Conservation (phyloP, 1,140 invertebrate genomes). For the Coenobita brevimanus region DNA sequence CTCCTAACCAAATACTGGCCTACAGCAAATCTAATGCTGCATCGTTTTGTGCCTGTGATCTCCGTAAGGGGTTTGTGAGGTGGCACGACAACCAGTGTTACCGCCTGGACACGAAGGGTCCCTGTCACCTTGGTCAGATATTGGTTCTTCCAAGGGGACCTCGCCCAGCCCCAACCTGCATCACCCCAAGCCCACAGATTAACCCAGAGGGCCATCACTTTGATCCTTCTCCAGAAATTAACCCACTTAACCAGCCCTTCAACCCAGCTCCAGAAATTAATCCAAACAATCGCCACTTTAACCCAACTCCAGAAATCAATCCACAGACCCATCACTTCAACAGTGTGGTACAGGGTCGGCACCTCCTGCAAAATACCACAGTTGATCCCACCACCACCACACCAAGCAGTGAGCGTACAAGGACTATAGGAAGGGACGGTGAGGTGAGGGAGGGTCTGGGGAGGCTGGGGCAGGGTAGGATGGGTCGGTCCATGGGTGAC, state of each 20-base stretch:
- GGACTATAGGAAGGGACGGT: no score
- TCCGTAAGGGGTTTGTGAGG: constrained; percentile 53
- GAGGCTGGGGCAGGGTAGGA: background rate
- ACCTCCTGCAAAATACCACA: background rate
- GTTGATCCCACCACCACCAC: background rate
- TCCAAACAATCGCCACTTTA: background rate
- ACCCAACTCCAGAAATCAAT: no score
- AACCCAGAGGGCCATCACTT: background rate
- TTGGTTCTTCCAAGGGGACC: constrained; percentile 28
- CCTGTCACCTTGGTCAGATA: constrained; percentile 18
- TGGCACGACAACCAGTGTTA: constrained; percentile 58
- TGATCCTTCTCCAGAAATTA: no score
- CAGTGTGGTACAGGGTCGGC: background rate
- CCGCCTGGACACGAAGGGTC: constrained; percentile 40
- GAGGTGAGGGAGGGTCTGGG: background rate
- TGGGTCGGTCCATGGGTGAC: constrained; percentile 47
- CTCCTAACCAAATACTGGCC: constrained; percentile 46
- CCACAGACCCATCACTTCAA: no score
- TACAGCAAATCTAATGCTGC: constrained; percentile 50
- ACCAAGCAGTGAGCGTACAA: no score
- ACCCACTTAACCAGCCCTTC: no score
- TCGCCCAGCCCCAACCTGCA: constrained; percentile 29
- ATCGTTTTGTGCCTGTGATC: constrained; percentile 55
- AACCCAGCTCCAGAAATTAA: background rate
- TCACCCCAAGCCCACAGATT: background rate